Conservation (phyloP, 2,113 vertebrate species). For the Halcyon malimbica region DNA sequence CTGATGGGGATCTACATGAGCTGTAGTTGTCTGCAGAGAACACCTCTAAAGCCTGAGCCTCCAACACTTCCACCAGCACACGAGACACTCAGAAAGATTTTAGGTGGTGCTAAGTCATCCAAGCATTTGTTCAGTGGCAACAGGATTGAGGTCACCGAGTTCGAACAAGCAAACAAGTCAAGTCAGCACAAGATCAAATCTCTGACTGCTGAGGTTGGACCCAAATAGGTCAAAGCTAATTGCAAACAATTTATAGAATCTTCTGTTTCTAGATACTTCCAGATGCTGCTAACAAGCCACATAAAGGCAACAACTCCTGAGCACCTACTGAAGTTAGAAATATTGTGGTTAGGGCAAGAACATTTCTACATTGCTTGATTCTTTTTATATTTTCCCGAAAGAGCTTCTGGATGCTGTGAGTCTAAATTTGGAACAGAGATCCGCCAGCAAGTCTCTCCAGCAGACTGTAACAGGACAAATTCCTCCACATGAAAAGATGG, state of each 20-base stretch:
- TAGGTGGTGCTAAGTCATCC: not conserved
- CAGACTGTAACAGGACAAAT: not conserved
- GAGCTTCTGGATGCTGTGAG: not conserved
- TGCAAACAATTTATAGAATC: not conserved
- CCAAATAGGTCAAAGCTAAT: not conserved
- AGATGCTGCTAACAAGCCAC: not conserved
- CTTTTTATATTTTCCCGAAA: not conserved
- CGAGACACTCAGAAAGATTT: not conserved
- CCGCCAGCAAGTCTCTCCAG: not conserved
- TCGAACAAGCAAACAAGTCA: not conserved
- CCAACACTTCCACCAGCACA: not conserved
- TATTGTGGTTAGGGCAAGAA: not conserved
- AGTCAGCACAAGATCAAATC: not conserved
- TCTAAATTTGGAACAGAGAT: not conserved
- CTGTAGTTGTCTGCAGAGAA: not conserved
- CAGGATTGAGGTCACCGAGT: not conserved
- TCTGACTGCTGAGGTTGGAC: not conserved
- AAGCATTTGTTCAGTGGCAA: not conserved
- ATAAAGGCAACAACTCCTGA: not conserved
- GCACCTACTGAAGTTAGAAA: not conserved
- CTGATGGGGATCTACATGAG: not conserved
- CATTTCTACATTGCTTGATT: not conserved
- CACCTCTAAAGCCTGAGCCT: not conserved
- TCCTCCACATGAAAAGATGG: not conserved
- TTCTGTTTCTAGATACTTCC: not conserved